Percentiles rank a stretch among this genome's conserved stretches.
Conservation (phyloP, 2,888 invertebrate species). For the Suillia variegata region DNA sequence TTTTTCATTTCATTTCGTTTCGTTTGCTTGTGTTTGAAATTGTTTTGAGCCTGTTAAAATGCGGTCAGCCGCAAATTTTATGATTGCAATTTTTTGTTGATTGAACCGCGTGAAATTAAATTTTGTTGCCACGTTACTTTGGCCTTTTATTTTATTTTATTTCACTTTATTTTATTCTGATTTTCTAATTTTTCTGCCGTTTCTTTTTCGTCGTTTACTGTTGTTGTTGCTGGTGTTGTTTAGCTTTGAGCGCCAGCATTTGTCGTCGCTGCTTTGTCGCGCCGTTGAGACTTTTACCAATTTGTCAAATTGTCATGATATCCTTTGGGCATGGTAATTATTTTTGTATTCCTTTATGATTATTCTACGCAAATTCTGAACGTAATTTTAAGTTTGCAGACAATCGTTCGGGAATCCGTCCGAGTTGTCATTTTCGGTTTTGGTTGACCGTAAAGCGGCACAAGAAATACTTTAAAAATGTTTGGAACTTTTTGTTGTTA, state of each 20-base stretch:
- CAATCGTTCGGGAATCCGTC: no score
- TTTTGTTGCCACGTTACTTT: slow-evolving; percentile 6
- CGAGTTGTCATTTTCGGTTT: no score
- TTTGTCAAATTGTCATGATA: not conserved
- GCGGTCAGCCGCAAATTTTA: slow-evolving; percentile 33
- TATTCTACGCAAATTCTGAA: not conserved
- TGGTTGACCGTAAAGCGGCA: no score
- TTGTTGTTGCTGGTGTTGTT: no score
- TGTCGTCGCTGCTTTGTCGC: no score
- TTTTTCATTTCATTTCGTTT: no score
- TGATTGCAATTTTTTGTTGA: slow-evolving; percentile 39
- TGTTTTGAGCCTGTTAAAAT: slow-evolving; percentile 8
- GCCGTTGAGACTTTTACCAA: no score
- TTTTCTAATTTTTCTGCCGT: slow-evolving; percentile 7
- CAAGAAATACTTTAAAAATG: no score
- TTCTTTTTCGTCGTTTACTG: not conserved
- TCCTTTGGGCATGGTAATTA: not conserved
- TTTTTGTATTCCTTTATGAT: no score
- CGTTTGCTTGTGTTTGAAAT: slow-evolving; percentile 11
- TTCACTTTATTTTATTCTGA: not conserved
- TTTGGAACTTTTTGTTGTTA: no score
- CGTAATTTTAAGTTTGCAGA: no score
- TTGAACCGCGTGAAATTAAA: slow-evolving; percentile 38
- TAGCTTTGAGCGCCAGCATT: no score
- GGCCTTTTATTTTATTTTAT: not conserved